These are phyloP conservation scores for Tachysurus fulvidraco DNA, from an alignment of 2,113 vertebrate species.

Conservation along the genomic window DNA sequence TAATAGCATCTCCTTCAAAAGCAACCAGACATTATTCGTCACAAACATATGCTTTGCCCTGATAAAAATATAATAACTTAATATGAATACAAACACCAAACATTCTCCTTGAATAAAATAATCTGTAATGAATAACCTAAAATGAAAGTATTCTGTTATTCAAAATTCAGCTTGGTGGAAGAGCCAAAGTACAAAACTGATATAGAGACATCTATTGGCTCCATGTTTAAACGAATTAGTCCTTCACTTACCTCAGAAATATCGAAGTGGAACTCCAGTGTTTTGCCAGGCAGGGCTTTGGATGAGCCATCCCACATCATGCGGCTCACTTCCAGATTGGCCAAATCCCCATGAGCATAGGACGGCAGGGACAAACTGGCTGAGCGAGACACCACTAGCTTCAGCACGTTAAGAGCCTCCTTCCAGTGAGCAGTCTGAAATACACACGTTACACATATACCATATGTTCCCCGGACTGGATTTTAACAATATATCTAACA, in stretches of 20 bases:
- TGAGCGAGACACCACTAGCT: conserved; percentile 94
- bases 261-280: conserved; percentile 96
- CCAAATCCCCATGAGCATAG: conserved; percentile 86
- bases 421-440: conserved; percentile 92
- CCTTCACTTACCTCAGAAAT: conserved; percentile 86
- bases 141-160: not conserved
- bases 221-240: not conserved
- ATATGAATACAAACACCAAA: not conserved
- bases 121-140: not conserved
- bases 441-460: conserved; percentile 10
- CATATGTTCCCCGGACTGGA: not conserved
- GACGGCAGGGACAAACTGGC: conserved; percentile 91
- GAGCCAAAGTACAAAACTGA: not conserved
- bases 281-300: conserved; percentile 96
- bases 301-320: conserved; percentile 92
- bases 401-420: conserved; percentile 94
- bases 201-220: not conserved
- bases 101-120: not conserved
- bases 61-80: not conserved
- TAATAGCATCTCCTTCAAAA: not conserved
- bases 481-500: not conserved
- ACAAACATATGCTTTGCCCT: not conserved
- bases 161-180: not conserved
- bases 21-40: not conserved
- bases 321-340: conserved; percentile 91